Base-by-base conservation (phyloP, 2,888 invertebrate species). In the Leucophenga maculata region DNA sequence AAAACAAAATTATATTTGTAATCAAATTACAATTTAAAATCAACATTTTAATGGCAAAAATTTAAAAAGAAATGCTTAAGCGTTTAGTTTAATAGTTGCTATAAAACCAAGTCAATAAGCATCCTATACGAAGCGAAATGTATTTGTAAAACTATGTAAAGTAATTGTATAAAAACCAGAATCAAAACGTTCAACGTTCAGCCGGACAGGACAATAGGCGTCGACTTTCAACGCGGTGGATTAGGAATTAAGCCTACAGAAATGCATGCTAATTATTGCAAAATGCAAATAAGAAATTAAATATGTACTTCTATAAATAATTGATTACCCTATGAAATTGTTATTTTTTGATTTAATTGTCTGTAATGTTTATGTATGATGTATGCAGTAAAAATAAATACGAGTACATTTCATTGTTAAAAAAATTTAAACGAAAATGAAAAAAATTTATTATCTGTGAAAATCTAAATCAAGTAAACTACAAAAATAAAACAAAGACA, bases 21-120 rank as follows among this genome's bases (percentile, higher is more conserved):
- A 83, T 83, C 68, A 69, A 83, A 83, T 85, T 83, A 83, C 83
- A 83, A 74, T 74, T 72, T 72, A 74, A 65, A 70, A 69, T 76
- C 69, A 74, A 70, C 26, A 67, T 39, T 39, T 39, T 39, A 39
- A 39, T 44, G 59, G 26, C 57, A 62, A 39, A 39, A 54, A 67
- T 18, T 68, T 55, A 70, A 65, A 44, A 65, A 74, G n/a, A 44
- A 50, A 65, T 55, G 66, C 20, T 46, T 48, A 26, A 68, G 50
- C 62, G 62, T 68, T 68, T 60, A 48, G 48, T 64, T 11, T 16
- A 39, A 39, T 44, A 20, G 20, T 52, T 14, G 44, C 60, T 13
- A 57, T 31, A 54, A 48, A 60, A n/a, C 26, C 55, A 59, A 67
- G 57, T 57, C 39, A 57, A 67, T 46, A 48, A 64, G 18, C 46